A percentile compares a stretch with the other conserved stretches of the same genome.
phyloP scores from a whole-genome alignment of 2,888 invertebrate genomes.

The Nymphalis polychloros region DNA sequence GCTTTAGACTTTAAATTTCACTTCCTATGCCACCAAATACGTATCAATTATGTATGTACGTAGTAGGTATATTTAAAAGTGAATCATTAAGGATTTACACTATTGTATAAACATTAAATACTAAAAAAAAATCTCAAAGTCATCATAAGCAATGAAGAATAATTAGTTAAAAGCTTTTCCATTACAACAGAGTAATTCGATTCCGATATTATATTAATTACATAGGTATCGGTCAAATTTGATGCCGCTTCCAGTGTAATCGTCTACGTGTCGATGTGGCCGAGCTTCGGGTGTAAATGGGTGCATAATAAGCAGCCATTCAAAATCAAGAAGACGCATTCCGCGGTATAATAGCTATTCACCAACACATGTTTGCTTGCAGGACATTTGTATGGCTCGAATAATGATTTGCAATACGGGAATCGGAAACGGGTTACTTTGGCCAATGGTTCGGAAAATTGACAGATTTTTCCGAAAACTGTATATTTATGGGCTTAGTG shows the following conservation, averaged over 20 bases:
- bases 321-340: constrained; percentile 78
- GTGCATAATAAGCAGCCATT: constrained; percentile 80
- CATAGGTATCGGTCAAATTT: neutral
- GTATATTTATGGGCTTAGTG: too few relatives aligned
- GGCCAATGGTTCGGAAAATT: constrained; percentile 13
- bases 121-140: too few relatives aligned
- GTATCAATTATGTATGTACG: too few relatives aligned
- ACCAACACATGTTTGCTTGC: constrained; percentile 72
- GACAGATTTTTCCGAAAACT: neutral
- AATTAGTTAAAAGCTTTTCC: too few relatives aligned
- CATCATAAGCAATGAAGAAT: too few relatives aligned
- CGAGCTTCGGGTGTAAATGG: constrained; percentile 75
- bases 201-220: too few relatives aligned
- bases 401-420: constrained; percentile 71
- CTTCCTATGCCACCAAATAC: too few relatives aligned
- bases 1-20: too few relatives aligned
- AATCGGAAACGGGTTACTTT: constrained; percentile 19
- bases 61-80: too few relatives aligned
- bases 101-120: too few relatives aligned
- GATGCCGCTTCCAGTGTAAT: constrained; percentile 27
- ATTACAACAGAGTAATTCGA: too few relatives aligned
- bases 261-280: constrained; percentile 22
- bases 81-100: too few relatives aligned
- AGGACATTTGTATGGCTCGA: constrained; percentile 77
- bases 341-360: constrained; percentile 76